Conservation (phyloP, 2,888 invertebrate genomes). For the Tanaodytes sp. region DNA sequence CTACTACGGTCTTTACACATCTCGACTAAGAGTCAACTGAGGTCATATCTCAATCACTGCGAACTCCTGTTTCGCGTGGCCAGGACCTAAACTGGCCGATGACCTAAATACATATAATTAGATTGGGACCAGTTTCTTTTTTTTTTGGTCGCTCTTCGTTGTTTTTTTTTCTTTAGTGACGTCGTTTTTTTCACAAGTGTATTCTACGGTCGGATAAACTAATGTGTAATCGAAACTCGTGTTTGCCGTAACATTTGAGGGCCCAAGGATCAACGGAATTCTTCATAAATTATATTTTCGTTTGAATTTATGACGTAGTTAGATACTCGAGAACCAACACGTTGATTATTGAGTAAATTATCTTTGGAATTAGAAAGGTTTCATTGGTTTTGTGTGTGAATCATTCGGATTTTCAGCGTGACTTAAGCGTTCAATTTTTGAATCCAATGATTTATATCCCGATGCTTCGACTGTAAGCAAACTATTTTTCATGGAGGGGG, state of each 20-base stretch:
- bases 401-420: too few species aligned
- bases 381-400: too few species aligned
- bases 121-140: conserved; percentile 50
- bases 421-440: too few species aligned
- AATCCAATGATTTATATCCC: too few species aligned
- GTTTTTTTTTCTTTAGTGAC: conserved; percentile 36
- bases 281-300: conserved; percentile 19
- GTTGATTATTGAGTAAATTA: too few species aligned
- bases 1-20: conserved; percentile 43
- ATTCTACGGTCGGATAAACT: conserved; percentile 51
- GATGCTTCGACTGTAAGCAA: too few species aligned
- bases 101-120: conserved; percentile 53
- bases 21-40: conserved; percentile 43
- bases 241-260: conserved; percentile 35
- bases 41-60: conserved; percentile 49
- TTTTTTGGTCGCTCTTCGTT: too few species aligned
- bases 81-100: conserved; percentile 26
- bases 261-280: conserved; percentile 21
- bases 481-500: conserved; percentile 7
- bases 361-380: too few species aligned
- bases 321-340: not conserved
- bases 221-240: conserved; percentile 42
- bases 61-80: conserved; percentile 39
- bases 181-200: conserved; percentile 13
- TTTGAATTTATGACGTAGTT: conserved; percentile 16